Conservation (phyloP, 1,140 invertebrate species). For the Drepana arcuata region DNA sequence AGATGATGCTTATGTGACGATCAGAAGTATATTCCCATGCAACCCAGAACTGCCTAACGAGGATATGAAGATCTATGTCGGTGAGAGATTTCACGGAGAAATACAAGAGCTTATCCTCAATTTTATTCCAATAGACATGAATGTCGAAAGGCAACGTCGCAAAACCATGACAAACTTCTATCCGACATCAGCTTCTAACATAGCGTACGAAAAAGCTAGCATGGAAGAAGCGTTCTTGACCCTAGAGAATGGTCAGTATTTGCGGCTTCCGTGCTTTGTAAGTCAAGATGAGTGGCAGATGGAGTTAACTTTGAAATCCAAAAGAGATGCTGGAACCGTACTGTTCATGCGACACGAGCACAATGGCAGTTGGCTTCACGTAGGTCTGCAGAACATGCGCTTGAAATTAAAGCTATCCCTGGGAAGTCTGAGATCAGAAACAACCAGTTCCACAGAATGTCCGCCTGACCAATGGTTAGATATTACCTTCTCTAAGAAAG, state of each 20-base stretch:
- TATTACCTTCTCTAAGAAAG: conserved; percentile 34
- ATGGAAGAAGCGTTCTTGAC: conserved; percentile 43
- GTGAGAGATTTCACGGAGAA: conserved; percentile 49
- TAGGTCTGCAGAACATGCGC: conserved; percentile 39
- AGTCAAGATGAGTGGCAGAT: conserved; percentile 41
- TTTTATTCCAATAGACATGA: conserved; percentile 43
- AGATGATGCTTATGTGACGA: conserved; percentile 30
- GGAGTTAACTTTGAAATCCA: conserved; percentile 44
- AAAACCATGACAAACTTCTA: conserved; percentile 19
- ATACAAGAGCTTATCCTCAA: conserved; percentile 54
- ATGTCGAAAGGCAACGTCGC: conserved; percentile 19
- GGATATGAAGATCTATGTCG: conserved; percentile 34
- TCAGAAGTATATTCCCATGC: conserved; percentile 37
- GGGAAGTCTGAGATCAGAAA: conserved; percentile 32
- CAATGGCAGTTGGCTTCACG: conserved; percentile 34
- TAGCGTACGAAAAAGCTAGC: conserved; percentile 43
- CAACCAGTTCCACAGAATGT: conserved; percentile 34
- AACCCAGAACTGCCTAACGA: conserved; percentile 42
- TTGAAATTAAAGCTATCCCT: conserved; percentile 37
- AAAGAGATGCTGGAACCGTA: conserved; percentile 35
- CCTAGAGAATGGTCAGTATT: conserved; percentile 37
- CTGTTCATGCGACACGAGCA: conserved; percentile 29
- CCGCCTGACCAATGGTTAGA: conserved; percentile 47
- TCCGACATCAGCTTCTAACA: conserved; percentile 36
- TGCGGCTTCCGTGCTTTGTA: conserved; percentile 46